Evolutionary conservation across 2,888 invertebrate species (phyloP), one percentile per base, ranked within the genome.

Genomic region (Euspilapteryx auroguttella): DNA sequence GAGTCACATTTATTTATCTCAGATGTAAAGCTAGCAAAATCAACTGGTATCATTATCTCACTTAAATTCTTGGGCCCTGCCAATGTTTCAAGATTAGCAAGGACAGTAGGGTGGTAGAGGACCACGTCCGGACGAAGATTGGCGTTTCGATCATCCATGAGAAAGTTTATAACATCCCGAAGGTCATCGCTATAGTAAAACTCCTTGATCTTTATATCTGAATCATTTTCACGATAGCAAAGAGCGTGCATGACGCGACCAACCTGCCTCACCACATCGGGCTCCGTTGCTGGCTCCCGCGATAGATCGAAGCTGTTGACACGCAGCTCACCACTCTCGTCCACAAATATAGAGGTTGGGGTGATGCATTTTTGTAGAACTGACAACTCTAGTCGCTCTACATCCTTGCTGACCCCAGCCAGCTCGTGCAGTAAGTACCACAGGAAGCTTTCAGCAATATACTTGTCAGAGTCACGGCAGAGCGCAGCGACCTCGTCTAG

Each of bases 101-200:
- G 57, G 8, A 77, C 64, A 9, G 75, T 73, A 5, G 77, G 77
- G 35, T 77, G 77, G 36, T 68, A 65, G 10, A 77, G 48, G 7
- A 77, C 47, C 3, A 69, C 62, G 27, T 75, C 68, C 2, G 71
- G 61, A 2, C 53, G 58, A 32, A 75, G 40, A 21, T 46, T 42
- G 2, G 40, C 29, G 35, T 55, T 55, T 32, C 47, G 55, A n/a
- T 55, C 50, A 30, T 69, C 66, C 2, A 44, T 48, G 25, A 76
- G 49, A 32, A 75, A 63, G 35, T 41, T 40, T 4, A 75, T 42
- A 11, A 75, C 55, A 33, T 65, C 59, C 27, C 40, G 40, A 2
- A 77, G 49, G 37, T 76, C 75, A 29, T 66, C 61, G 34, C 65
- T 69, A 44, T 69, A 73, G 24, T 41, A 49, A 30, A 52, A 54